Evolutionary conservation across 1,140 invertebrate genomes (phyloP), one percentile per base, ranked within the genome.

Genomic region (Lepidostoma basale): DNA sequence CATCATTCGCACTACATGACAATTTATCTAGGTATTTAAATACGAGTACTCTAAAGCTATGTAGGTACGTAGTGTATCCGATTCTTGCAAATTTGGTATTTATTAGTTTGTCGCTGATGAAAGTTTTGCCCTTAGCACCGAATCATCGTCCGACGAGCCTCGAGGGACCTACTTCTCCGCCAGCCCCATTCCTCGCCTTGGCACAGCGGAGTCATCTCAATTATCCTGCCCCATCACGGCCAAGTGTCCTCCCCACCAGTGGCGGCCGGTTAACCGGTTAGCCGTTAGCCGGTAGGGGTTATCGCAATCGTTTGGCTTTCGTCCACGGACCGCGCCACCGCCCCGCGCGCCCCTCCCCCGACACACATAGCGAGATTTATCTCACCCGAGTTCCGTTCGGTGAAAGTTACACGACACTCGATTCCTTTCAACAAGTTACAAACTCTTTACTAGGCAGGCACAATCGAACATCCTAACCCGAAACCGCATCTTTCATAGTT

Each of bases 171-270:
- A 18, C 14, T 56, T 10, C 16, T 12, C 28, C 23, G 14, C 30
- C 14, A 56, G n/a, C 30, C 22, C 30, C 52, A 22, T 22, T 39
- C 52, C 22, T 20, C 14, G 42, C 1, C 25, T 56, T 56, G 52
- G 52, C 52, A 30, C 12, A 5, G 1, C 12, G n/a, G 10, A 54
- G 26, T 20, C 49, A 30, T 6, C 9, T 22, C 28, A 33, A 20
- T 5, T 18, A 56, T 56, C 52, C 52, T 47, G 16, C 2, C 20
- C 30, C 52, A 56, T 56, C 52, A 56, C 52, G 52, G 52, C 52
- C 52, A 56, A 56, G 52, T 56, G 33, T 33, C 52, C 22, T 18
- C 14, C 16, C 45, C 45, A 22, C 44, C 12, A 3, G 42, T 18
- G 49, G 0, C 49, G 47, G 33, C 14, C 9, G 10, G 10, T 9